phyloP scores from a whole-genome alignment of 2,888 invertebrate species.

The Acanthosepion pharaonis region DNA sequence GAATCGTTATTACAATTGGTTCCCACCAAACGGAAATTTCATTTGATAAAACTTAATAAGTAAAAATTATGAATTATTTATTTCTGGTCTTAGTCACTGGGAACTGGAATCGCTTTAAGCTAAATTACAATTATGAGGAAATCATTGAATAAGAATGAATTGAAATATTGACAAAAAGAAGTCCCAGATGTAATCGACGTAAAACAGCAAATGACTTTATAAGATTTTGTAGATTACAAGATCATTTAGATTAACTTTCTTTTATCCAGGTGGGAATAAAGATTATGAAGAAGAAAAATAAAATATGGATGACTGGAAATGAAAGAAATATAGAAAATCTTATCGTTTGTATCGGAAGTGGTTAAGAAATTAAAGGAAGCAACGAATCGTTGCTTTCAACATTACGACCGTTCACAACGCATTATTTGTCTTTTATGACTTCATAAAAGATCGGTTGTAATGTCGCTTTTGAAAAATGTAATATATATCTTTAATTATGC shows the following conservation, averaged over 20 bases:
- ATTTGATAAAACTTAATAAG: too few relatives aligned
- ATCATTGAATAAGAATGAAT: too few relatives aligned
- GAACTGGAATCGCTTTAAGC: too few relatives aligned
- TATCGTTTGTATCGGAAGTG: neutral
- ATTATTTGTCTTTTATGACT: neutral
- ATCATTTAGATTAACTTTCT: neutral
- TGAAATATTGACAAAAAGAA: too few relatives aligned
- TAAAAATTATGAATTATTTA: too few relatives aligned
- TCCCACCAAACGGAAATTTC: too few relatives aligned
- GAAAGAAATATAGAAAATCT: neutral
- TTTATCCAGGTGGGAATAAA: neutral
- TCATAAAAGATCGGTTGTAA: neutral
- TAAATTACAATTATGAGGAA: too few relatives aligned
- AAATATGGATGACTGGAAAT: neutral
- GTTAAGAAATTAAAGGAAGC: conserved; percentile 33
- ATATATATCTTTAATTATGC: too few relatives aligned
- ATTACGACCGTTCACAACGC: neutral
- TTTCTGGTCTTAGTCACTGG: too few relatives aligned
- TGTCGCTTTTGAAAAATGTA: neutral
- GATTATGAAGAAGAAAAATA: neutral
- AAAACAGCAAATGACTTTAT: neutral
- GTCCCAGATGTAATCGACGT: neutral
- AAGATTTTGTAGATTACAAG: neutral
- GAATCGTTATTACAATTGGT: too few relatives aligned
- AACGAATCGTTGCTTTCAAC: neutral